A percentile compares a stretch with the other conserved stretches of the same genome.
These are phyloP conservation scores for Urocitellus parryii DNA, from an alignment of 2,113 vertebrate genomes.

Conservation along the genomic window DNA sequence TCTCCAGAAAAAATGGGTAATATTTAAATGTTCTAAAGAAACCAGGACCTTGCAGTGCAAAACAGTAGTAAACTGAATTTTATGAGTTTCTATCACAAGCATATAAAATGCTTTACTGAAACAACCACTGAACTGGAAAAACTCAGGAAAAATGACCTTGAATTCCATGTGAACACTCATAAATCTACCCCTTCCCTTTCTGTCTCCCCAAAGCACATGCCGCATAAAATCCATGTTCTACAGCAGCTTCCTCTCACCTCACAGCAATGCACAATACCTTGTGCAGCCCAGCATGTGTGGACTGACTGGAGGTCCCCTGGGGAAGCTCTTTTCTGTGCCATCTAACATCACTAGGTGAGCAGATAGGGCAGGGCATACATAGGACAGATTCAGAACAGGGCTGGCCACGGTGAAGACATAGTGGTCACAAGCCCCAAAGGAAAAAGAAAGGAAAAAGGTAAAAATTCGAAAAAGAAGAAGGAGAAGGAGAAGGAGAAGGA, in stretches of 20 bases:
- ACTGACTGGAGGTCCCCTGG: slow-evolving; percentile 30
- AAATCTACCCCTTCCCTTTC: slow-evolving; percentile 79
- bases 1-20: slow-evolving; percentile 53
- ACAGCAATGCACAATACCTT: slow-evolving; percentile 60
- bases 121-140: slow-evolving; percentile 87
- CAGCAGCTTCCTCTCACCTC: slow-evolving; percentile 73
- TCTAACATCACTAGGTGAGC: slow-evolving; percentile 1
- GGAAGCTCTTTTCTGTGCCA: slow-evolving; percentile 27
- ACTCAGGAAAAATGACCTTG: slow-evolving; percentile 87
- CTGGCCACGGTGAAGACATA: slow-evolving; percentile 62
- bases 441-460: slow-evolving; percentile 79
- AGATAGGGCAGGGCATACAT: slow-evolving; percentile 4
- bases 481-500: too few relatives aligned
- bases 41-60: slow-evolving; percentile 77
- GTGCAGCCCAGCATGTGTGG: slow-evolving; percentile 66
- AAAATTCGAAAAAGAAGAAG: not conserved
- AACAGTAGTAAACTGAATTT: slow-evolving; percentile 88
- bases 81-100: slow-evolving; percentile 89
- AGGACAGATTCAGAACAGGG: not conserved
- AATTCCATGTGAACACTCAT: slow-evolving; percentile 87
- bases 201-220: slow-evolving; percentile 73
- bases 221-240: slow-evolving; percentile 74
- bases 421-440: slow-evolving; percentile 70
- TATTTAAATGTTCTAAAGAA: slow-evolving; percentile 50
- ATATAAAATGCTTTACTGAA: slow-evolving; percentile 89